These are phyloP conservation scores for Lathamus discolor DNA, from an alignment of 2,113 vertebrate genomes.

Conservation along the genomic window DNA sequence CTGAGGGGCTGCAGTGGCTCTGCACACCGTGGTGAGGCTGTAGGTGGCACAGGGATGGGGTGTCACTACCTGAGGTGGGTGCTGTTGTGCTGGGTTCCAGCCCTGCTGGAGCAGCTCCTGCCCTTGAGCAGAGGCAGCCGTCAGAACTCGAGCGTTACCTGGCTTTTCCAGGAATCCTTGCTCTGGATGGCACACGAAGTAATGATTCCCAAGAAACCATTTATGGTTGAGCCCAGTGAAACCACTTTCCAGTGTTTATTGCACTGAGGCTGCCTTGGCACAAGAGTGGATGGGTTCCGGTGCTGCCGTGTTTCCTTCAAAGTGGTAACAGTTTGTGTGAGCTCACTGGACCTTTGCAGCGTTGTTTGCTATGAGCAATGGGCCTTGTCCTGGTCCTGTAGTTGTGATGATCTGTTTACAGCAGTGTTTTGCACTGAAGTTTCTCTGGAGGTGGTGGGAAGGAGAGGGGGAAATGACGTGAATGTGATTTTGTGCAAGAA, in stretches of 20 bases:
- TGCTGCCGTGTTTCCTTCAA: neutral
- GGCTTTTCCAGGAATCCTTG: neutral
- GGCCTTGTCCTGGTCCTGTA: neutral
- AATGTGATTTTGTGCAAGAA: neutral
- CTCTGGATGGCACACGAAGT: neutral
- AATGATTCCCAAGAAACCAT: neutral
- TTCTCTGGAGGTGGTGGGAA: neutral
- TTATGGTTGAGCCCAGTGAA: neutral
- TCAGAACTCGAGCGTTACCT: rapidly evolving
- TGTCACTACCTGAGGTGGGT: neutral
- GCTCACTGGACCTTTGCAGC: neutral
- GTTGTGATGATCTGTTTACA: neutral
- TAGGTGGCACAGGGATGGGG: neutral
- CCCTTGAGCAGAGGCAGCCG: neutral
- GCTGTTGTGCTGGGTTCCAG: neutral
- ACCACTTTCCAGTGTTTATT: neutral
- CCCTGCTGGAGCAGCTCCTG: neutral
- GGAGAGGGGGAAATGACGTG: neutral
- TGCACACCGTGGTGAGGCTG: neutral
- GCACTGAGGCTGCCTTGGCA: neutral
- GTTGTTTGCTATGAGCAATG: neutral
- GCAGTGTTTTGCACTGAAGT: neutral
- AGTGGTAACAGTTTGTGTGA: neutral
- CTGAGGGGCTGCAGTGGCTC: neutral
- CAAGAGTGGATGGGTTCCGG: neutral